A percentile compares a stretch with the other conserved stretches of the same genome.
Evolutionary conservation across 2,797 vertebrate species (phyloP).

Genomic region (Hippoglossus hippoglossus): DNA sequence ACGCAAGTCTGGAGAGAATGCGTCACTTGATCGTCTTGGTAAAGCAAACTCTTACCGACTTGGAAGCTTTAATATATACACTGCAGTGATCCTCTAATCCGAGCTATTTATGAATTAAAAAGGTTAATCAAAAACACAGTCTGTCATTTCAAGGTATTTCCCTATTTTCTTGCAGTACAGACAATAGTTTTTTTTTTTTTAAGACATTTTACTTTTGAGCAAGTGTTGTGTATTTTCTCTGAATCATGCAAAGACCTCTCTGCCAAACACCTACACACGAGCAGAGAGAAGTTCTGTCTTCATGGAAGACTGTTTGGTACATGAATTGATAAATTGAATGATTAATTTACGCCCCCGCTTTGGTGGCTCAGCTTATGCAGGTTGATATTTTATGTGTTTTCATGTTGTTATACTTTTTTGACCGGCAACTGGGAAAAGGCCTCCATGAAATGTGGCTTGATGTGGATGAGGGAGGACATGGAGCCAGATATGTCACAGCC

Average conservation of each 20-base stretch:
- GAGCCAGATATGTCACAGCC: constrained; percentile 69
- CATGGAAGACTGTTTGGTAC: constrained; percentile 64
- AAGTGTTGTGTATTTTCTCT: constrained; percentile 74
- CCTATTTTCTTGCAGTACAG: constrained; percentile 35
- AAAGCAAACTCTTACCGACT: constrained; percentile 33
- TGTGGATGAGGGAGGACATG: constrained; percentile 49
- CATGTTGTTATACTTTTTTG: constrained; percentile 12
- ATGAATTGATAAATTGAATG: constrained; percentile 73
- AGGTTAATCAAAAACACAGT: constrained; percentile 9
- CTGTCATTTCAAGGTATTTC: constrained; percentile 49
- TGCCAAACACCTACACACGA: constrained; percentile 79
- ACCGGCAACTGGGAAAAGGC: constrained; percentile 9
- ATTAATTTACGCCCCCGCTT: constrained; percentile 68
- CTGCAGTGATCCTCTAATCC: constrained; percentile 21
- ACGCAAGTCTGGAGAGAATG: constrained; percentile 70
- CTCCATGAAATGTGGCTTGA: constrained; percentile 46
- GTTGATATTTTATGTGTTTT: constrained; percentile 54
- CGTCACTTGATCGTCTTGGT: constrained; percentile 48
- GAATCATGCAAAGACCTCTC: constrained; percentile 71
- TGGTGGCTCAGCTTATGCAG: constrained; percentile 49
- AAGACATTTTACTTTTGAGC: constrained; percentile 50
- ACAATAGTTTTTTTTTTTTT: constrained; percentile 41
- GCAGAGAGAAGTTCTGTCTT: constrained; percentile 66
- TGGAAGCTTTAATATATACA: constrained; percentile 24
- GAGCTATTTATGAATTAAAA: constrained; percentile 16